Base-by-base conservation (phyloP, 2,113 vertebrate species). In the Hippopotamus amphibius region DNA sequence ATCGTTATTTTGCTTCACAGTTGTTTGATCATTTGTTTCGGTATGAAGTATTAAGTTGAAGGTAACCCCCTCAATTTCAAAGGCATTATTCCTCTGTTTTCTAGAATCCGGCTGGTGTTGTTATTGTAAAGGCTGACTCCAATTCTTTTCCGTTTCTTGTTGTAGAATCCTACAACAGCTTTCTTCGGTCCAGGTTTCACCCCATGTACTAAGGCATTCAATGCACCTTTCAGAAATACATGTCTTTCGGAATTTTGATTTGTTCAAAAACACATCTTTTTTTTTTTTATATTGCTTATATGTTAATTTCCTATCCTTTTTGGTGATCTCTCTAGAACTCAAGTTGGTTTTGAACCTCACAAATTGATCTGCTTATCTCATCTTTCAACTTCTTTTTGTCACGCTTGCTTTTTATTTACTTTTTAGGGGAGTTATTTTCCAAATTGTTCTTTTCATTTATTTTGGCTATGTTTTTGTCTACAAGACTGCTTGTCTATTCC, bases 361-460 rank as follows among this genome's bases (percentile, higher is more conserved):
- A 48, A 16, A 57, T 1, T 30, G 30, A 95, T 63, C 9, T 76
- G 37, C 30, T 59, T 86, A 90, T 55, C 63, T 14, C 26, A 86
- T 50, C 21, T 57, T 69, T 71, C 43, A 30, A 53, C 46, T n/a
- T 12, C 26, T 74, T 14, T 76, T 92, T 92, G 72, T 43, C 5
- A 57, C 0, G 59, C 55, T 61, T 82, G 9, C 63, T 97, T 92
- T 94, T 74, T 74, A 80, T 61, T 80, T 92, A 53, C 43, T 69
- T 74, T 76, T 12, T n/a, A 57, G 50, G 17, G 71, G 11, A 41
- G 6, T 69, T 59, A 66, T 41, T n/a, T 66, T 59, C 19, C 7
- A 77, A 93, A 57, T 33, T 15, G 71, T 50, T n/a, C 59, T 50
- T 83, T 69, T 26, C 48, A n/a, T 86, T 79, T 81, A 68, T 77